Evolutionary conservation across 2,113 vertebrate species (phyloP).

Genomic region (Microtus montanus): DNA sequence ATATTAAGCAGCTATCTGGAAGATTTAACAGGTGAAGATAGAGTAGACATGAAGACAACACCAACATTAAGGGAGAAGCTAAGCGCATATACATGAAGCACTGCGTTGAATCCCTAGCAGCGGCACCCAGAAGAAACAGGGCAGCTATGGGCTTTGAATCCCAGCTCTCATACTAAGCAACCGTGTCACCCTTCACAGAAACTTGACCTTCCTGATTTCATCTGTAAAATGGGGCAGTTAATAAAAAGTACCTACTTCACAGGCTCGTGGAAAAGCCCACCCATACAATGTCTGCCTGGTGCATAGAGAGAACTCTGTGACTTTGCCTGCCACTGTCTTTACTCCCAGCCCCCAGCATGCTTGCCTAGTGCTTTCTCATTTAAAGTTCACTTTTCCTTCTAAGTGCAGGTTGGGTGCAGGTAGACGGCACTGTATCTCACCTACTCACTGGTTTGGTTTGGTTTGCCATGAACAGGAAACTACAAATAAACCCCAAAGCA

Average conservation of each 20-base stretch:
- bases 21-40: neutral
- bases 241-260: neutral
- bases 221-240: neutral
- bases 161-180: neutral
- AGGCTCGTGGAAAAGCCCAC: neutral
- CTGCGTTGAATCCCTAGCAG: neutral
- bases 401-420: neutral
- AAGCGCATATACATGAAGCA: neutral
- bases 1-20: neutral
- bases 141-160: neutral
- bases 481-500: slow-evolving; percentile 86
- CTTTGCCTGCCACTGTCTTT: neutral
- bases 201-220: neutral
- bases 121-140: neutral
- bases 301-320: neutral
- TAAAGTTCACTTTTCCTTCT: neutral
- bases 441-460: slow-evolving; percentile 9
- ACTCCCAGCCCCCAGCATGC: neutral
- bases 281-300: neutral
- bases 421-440: neutral
- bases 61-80: neutral
- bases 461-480: slow-evolving; percentile 76
- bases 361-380: neutral
- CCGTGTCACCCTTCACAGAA: neutral
- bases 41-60: neutral